These are phyloP conservation scores for Gila orcuttii DNA, from an alignment of 2,113 vertebrate species.

Conservation along the genomic window DNA sequence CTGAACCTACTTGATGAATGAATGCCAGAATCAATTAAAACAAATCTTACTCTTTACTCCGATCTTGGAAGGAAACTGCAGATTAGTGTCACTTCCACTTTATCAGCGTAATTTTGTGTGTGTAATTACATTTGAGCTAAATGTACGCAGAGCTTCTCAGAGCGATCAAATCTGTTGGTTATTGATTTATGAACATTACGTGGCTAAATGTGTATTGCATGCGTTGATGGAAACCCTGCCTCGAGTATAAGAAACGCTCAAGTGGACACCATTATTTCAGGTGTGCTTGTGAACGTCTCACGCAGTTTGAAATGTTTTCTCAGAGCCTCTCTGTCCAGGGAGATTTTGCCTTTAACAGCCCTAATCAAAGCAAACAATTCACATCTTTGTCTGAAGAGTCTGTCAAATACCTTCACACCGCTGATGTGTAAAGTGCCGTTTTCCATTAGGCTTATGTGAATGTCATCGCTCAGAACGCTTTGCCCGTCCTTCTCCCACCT, in stretches of 20 bases:
- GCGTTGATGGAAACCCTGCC: conserved; percentile 51
- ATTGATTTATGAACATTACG: conserved; percentile 17
- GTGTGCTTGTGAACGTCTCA: conserved; percentile 40
- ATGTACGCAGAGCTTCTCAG: not conserved
- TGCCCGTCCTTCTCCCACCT: conserved; percentile 89
- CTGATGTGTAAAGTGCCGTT: conserved; percentile 87
- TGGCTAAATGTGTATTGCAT: not conserved
- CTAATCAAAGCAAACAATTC: conserved; percentile 53
- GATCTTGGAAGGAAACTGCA: conserved; percentile 64
- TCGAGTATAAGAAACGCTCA: conserved; percentile 58
- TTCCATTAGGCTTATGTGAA: conserved; percentile 82
- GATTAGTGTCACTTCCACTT: conserved; percentile 62
- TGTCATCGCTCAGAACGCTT: conserved; percentile 75
- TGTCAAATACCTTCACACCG: conserved; percentile 78
- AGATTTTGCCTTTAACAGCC: conserved; percentile 24
- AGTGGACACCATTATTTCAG: conserved; percentile 29
- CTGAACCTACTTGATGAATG: conserved; percentile 26
- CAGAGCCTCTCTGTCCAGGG: conserved; percentile 24
- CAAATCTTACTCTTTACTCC: conserved; percentile 56
- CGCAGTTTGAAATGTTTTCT: conserved; percentile 36
- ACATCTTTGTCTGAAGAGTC: conserved; percentile 30
- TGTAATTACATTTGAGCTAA: conserved; percentile 33
- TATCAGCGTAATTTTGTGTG: conserved; percentile 63
- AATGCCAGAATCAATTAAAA: conserved; percentile 65
- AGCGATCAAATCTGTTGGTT: conserved; percentile 25